Conservation (phyloP, 2,888 invertebrate genomes). For the Drosophila helvetica region DNA sequence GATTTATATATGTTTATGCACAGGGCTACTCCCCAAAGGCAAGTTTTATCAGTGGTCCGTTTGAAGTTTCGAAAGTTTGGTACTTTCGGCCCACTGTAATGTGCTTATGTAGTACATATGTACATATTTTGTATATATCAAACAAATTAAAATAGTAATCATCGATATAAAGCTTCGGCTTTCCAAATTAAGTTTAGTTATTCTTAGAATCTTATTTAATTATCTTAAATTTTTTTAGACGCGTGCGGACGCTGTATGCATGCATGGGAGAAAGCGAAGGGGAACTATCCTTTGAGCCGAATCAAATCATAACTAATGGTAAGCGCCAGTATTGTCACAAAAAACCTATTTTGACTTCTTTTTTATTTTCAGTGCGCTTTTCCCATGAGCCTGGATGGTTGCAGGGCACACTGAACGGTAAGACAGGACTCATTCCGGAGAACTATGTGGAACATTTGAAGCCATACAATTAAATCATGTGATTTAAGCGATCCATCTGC, state of each 20-base stretch:
- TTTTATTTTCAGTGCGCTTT: slow-evolving; percentile 87
- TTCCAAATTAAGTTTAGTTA: too few relatives aligned
- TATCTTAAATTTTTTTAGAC: slow-evolving; percentile 84
- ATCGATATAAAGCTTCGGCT: too few relatives aligned
- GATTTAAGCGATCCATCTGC: slow-evolving; percentile 21
- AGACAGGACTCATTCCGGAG: slow-evolving; percentile 96
- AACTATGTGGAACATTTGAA: slow-evolving; percentile 93
- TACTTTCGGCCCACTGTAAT: too few relatives aligned
- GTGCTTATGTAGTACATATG: too few relatives aligned
- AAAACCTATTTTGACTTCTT: neutral
- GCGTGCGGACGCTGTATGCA: slow-evolving; percentile 97
- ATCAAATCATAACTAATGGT: slow-evolving; percentile 99
- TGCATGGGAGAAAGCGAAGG: slow-evolving; percentile 98
- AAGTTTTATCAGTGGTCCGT: too few relatives aligned
- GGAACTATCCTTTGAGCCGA: slow-evolving; percentile 98
- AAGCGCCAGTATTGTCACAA: slow-evolving; percentile 53
- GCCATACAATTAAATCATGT: slow-evolving; percentile 76
- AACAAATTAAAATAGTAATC: too few relatives aligned
- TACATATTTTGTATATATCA: too few relatives aligned
- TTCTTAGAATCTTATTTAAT: neutral
- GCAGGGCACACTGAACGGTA: slow-evolving; percentile 96
- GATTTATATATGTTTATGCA: too few relatives aligned
- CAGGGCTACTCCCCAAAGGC: too few relatives aligned
- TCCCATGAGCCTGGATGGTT: slow-evolving; percentile 99
- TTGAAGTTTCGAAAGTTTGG: too few relatives aligned